Evolutionary conservation across 2,113 vertebrate species (phyloP).

Genomic region (Oreochromis tanganicae): DNA sequence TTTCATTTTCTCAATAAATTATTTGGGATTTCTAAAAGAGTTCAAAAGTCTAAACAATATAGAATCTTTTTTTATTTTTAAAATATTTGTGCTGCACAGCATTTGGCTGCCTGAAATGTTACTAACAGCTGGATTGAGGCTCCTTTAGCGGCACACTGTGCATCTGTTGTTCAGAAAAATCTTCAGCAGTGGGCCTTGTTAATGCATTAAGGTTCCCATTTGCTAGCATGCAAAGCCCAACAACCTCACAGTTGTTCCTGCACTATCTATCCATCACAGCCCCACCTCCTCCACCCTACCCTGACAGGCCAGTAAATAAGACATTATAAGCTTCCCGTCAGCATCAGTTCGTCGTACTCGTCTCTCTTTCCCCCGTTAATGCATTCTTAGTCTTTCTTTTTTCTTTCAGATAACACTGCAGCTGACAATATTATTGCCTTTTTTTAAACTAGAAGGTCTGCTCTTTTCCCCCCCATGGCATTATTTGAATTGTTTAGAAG

Average conservation of each 20-base stretch:
- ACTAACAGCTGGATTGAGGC: background rate
- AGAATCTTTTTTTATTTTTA: background rate
- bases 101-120: background rate
- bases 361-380: background rate
- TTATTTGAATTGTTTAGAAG: background rate
- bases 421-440: background rate
- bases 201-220: background rate
- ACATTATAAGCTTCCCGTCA: background rate
- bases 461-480: background rate
- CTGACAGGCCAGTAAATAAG: constrained; percentile 34
- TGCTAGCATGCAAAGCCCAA: background rate
- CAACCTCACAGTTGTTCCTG: background rate
- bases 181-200: background rate
- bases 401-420: background rate
- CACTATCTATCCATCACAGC: background rate
- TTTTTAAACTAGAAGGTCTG: background rate
- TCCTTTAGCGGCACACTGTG: background rate
- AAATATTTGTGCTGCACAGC: background rate
- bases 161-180: background rate
- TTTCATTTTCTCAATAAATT: constrained; percentile 1
- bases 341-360: background rate
- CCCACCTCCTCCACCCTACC: background rate
- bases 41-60: background rate
- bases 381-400: background rate
- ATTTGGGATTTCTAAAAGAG: background rate